Percentiles rank a stretch among this genome's conserved stretches.
These are phyloP conservation scores for Barypeithes pellucidus DNA, from an alignment of 2,888 invertebrate genomes.

Conservation along the genomic window DNA sequence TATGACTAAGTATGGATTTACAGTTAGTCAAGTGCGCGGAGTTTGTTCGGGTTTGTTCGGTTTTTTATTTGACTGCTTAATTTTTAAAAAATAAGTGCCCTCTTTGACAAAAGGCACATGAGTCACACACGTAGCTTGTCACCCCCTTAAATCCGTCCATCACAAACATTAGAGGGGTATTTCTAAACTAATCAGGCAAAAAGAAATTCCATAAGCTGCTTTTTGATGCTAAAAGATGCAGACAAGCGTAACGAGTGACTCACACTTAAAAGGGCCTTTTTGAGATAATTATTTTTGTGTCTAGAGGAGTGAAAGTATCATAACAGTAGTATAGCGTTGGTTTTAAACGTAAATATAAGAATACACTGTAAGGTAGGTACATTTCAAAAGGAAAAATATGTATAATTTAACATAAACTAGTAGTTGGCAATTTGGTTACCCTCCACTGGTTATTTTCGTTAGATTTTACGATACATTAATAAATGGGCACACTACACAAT, in stretches of 20 bases:
- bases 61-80: neutral
- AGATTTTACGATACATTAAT: too few species aligned
- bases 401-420: too few species aligned
- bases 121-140: constrained; percentile 29
- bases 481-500: too few species aligned
- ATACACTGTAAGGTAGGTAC: too few species aligned
- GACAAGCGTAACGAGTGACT: constrained; percentile 36
- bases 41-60: too few species aligned
- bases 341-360: neutral
- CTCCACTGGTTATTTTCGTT: too few species aligned
- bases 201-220: constrained; percentile 48
- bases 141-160: constrained; percentile 48
- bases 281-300: constrained; percentile 14
- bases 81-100: neutral
- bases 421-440: too few species aligned
- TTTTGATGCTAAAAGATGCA: constrained; percentile 43
- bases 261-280: constrained; percentile 29
- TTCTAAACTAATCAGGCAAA: constrained; percentile 53
- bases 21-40: too few species aligned
- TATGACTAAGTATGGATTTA: neutral
- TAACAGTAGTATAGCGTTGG: neutral
- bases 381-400: too few species aligned
- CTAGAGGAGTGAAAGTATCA: neutral
- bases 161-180: constrained; percentile 50
- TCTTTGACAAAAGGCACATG: constrained; percentile 20